Conservation (phyloP, 2,113 vertebrate genomes). For the Hyperopisus bebe region DNA sequence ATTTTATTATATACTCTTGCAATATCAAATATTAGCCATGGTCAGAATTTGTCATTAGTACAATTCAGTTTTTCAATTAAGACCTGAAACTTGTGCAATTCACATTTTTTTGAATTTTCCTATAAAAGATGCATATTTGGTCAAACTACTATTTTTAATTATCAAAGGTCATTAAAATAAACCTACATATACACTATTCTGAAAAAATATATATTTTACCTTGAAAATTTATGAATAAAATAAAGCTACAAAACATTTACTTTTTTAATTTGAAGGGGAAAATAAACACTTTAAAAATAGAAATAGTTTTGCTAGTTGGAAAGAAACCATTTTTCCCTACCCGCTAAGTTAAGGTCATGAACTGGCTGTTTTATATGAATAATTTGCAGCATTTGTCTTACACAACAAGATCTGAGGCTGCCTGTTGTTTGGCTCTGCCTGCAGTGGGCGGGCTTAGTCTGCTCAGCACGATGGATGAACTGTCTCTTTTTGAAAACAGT, state of each 20-base stretch:
- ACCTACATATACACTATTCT: not conserved
- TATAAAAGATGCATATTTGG: not conserved
- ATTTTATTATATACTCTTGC: not conserved
- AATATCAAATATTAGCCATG: not conserved
- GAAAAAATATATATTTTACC: not conserved
- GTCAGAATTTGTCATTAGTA: not conserved
- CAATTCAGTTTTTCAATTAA: not conserved
- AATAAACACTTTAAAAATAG: not conserved
- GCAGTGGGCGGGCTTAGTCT: conserved; percentile 79
- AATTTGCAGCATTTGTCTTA: conserved; percentile 12
- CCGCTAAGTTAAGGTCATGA: not conserved
- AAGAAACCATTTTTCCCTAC: not conserved
- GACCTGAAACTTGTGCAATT: not conserved
- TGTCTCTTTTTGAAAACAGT: conserved; percentile 53
- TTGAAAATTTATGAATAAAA: not conserved
- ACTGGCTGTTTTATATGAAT: not conserved
- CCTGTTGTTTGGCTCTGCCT: conserved; percentile 56
- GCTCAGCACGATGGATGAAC: conserved; percentile 56
- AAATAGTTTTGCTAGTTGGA: not conserved
- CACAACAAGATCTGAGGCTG: conserved; percentile 29
- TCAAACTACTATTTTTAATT: not conserved
- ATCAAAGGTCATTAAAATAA: not conserved
- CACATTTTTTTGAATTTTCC: not conserved
- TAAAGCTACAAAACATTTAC: not conserved
- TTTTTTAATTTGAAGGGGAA: not conserved